Base-by-base conservation (phyloP, 2,888 invertebrate species). In the Amblyteles armatorius region DNA sequence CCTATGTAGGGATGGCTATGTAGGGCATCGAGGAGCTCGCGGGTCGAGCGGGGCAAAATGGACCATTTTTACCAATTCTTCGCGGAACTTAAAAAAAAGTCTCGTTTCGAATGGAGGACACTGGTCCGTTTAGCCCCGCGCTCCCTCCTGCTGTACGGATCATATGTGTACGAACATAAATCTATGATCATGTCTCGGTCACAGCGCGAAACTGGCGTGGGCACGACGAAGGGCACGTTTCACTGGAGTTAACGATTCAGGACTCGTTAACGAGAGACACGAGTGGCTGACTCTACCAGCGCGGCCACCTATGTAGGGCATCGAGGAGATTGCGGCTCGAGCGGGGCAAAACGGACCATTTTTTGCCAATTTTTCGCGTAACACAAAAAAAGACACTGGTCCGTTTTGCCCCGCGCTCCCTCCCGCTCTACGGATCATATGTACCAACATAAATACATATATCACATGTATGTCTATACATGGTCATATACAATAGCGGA, bases 181-280 rank as follows among this genome's bases (percentile, higher is more conserved):
- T 77, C 76, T 72, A 71, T 76, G 50, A 72, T 74, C 67, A 26
- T 74, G 50, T 71, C 57, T 77, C 65, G 40, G 52, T 63, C 44
- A 68, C 67, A 69, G 77, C 68, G 67, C 69, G 72, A 16, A 48
- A 65, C 74, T 71, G 55, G 48, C 52, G 26, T 55, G 50, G 40
- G 13, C 33, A 26, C 3, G 33, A 40, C 22, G n/a, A 74, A 84
- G 67, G 44, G 74, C 84, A 81, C 84, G 79, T 84, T 77, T 74
- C 74, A 71, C 83, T 74, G 52, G 79, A 79, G 72, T 29, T 29
- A 29, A 29, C 81, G 77, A 81, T 84, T 79, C 82, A 65, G 68
- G 79, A 78, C 81, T 84, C 85, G 81, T 85, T 85, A 84, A 79
- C 82, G 82, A 76, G 79, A 72, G 52, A 50, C 50, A 67, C 79